These are phyloP conservation scores for Scleropages formosus DNA, from an alignment of 2,797 vertebrate genomes.

Conservation along the genomic window DNA sequence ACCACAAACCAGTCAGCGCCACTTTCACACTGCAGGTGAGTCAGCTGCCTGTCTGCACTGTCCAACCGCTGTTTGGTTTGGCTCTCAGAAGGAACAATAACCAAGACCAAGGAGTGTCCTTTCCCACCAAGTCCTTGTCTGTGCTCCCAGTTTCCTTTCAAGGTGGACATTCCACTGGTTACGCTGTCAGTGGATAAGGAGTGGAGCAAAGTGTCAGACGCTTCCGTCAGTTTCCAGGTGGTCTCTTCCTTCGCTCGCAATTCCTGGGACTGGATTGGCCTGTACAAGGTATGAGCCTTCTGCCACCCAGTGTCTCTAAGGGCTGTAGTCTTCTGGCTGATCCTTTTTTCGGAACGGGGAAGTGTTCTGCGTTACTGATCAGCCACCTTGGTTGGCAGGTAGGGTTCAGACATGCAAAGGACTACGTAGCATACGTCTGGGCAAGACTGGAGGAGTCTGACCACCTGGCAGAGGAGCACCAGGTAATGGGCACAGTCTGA, in stretches of 20 bases:
- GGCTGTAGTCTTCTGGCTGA: no score
- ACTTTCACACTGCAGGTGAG: conserved; percentile 87
- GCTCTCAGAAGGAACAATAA: no score
- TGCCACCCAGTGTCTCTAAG: not conserved
- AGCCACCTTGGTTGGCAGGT: conserved; percentile 47
- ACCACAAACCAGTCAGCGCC: conserved; percentile 94
- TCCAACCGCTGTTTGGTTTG: no score
- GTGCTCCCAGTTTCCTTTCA: conserved; percentile 80
- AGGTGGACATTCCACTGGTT: conserved; percentile 77
- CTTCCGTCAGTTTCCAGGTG: conserved; percentile 78
- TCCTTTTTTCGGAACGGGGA: no score
- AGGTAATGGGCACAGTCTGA: conserved; percentile 47
- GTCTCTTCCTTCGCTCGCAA: conserved; percentile 82
- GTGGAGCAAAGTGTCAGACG: conserved; percentile 84
- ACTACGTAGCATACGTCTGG: conserved; percentile 90
- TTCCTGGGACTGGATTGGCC: conserved; percentile 97
- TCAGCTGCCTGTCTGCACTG: not conserved
- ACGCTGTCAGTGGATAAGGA: conserved; percentile 83
- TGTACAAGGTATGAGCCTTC: conserved; percentile 79
- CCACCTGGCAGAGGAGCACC: conserved; percentile 63
- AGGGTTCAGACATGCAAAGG: conserved; percentile 82
- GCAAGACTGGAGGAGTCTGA: conserved; percentile 83
- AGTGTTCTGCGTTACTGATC: no score
- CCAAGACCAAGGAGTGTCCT: no score
- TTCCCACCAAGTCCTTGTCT: not conserved